Evolutionary conservation across 2,888 invertebrate species (phyloP), one percentile per base, ranked within the genome.

Genomic region (Tipula lateralis): DNA sequence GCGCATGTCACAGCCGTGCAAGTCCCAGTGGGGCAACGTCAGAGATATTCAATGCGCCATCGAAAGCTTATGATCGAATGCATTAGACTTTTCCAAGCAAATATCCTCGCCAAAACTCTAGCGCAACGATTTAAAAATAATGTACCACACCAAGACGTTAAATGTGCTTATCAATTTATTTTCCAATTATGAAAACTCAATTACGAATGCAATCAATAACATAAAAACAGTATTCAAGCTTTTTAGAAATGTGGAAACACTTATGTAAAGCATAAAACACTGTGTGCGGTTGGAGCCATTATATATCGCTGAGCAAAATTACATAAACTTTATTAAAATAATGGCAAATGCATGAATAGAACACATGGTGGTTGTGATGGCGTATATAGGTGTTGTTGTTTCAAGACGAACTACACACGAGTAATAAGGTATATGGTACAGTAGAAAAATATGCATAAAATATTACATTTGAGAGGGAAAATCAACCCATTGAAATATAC

Each of bases 401-500:
- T 2, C 66, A 66, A 66, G 24, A 24, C 9, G 24, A 19, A 12
- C 24, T 66, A 44, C 7, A 32, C 7, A n/a, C 1, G 0, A 12
- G 39, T 44, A 44, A 5, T 44, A 44, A 66, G 24, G 66, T 66
- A 66, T 16, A 50, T 16, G 4, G 39, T 50, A 5, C 1, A 50
- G n/a, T n/a, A 3, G 24, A 66, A 24, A 24, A 66, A 66, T 66
- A 12, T 66, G 66, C 66, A 66, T 66, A 66, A 66, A 66, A 66
- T 66, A 66, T 66, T 66, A 66, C 66, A 24, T 66, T 66, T 24
- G 24, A 24, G 66, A 66, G 66, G 24, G 66, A 66, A 66, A 66
- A 66, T 66, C 66, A 66, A 66, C 66, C 66, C 66, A 66, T 66
- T 66, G 66, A 66, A 66, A 66, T 66, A 66, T 66, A 66, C 66